phyloP scores from a whole-genome alignment of 1,140 invertebrate genomes.

The Lineus longissimus region DNA sequence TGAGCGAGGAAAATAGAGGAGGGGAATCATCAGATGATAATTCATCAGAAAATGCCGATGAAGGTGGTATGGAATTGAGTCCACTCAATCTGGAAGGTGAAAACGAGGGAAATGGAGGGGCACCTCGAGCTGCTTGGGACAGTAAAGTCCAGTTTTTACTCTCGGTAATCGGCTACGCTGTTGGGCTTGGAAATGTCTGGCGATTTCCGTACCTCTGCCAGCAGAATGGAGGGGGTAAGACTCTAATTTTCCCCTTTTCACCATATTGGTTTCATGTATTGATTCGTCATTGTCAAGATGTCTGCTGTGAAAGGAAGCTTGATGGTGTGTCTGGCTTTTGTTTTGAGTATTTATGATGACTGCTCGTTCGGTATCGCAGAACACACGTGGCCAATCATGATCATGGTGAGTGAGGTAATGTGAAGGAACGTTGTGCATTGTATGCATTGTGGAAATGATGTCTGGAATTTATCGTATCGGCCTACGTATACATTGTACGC shows the following conservation, averaged over 20 bases:
- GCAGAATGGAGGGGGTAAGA: slow-evolving; percentile 78
- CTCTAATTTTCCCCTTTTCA: not conserved
- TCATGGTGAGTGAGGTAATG: too few species aligned
- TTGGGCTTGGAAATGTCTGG: slow-evolving; percentile 80
- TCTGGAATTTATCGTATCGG: too few species aligned
- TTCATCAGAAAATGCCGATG: not conserved
- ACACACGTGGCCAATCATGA: not conserved
- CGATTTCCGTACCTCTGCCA: slow-evolving; percentile 88
- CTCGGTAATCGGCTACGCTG: slow-evolving; percentile 47
- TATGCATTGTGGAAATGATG: too few species aligned
- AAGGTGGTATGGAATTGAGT: not conserved
- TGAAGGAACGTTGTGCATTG: too few species aligned
- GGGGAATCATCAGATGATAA: not conserved
- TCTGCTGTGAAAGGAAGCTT: not conserved
- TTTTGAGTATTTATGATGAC: not conserved
- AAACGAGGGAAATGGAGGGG: not conserved
- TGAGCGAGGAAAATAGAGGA: too few species aligned
- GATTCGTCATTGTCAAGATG: not conserved
- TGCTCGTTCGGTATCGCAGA: not conserved
- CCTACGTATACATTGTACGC: too few species aligned
- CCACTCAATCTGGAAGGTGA: not conserved
- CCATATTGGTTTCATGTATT: not conserved
- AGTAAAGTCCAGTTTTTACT: slow-evolving; percentile 44
- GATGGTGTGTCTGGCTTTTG: not conserved
- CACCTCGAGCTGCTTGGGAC: not conserved